phyloP scores from a whole-genome alignment of 2,797 vertebrate species.

The Tenualosa thibaudeaui region DNA sequence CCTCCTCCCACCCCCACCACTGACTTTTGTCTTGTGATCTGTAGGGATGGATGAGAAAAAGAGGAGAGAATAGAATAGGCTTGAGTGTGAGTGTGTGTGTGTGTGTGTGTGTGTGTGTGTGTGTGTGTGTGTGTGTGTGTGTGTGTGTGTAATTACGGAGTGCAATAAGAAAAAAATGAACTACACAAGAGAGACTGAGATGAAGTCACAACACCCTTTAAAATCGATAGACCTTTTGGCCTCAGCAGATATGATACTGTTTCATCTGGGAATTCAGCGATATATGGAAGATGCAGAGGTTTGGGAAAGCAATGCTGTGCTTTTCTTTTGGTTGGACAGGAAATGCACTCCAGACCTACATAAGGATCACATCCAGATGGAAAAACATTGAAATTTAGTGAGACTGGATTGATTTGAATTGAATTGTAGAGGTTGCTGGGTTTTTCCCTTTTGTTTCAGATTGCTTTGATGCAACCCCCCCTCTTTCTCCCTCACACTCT shows the following conservation, averaged over 20 bases:
- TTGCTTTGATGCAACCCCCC: background rate
- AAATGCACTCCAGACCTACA: constrained; percentile 7
- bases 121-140: constrained; percentile 1
- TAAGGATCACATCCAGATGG: background rate
- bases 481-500: background rate
- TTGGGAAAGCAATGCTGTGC: too few species aligned
- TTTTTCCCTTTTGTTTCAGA: background rate
- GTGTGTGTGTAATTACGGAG: background rate
- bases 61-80: background rate
- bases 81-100: background rate
- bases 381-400: background rate
- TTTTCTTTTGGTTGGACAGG: background rate
- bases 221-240: background rate
- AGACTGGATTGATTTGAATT: constrained; percentile 1
- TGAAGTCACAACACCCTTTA: background rate
- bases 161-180: background rate
- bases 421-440: background rate
- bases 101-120: background rate
- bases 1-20: too few species aligned
- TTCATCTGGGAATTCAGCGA: too few species aligned
- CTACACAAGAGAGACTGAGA: background rate
- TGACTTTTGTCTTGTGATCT: constrained; percentile 8
- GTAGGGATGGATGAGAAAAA: background rate
- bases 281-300: too few species aligned
- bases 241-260: background rate